Evolutionary conservation across 2,113 vertebrate genomes (phyloP).

Genomic region (Brevimyrus niger): DNA sequence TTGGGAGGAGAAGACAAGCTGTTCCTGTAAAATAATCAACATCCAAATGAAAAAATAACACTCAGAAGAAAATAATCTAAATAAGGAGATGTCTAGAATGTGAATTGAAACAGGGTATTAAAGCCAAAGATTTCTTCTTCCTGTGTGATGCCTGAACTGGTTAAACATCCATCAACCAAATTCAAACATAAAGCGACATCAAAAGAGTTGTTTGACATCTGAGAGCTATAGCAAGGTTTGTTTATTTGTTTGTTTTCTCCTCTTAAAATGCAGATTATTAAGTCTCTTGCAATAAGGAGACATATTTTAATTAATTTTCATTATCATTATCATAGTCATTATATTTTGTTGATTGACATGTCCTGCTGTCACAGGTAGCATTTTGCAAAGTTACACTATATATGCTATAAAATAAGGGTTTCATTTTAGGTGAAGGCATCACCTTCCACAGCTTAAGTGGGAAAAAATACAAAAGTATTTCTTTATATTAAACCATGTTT

Average conservation of each 20-base stretch:
- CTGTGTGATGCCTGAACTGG: not conserved
- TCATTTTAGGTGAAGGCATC: not conserved
- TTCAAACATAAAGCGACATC: not conserved
- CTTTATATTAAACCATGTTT: not conserved
- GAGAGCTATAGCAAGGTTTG: not conserved
- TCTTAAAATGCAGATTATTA: not conserved
- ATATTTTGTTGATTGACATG: not conserved
- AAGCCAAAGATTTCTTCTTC: conserved; percentile 1
- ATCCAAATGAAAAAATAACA: not conserved
- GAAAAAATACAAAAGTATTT: not conserved
- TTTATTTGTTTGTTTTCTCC: not conserved
- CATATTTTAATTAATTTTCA: not conserved
- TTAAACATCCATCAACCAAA: not conserved
- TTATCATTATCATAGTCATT: not conserved
- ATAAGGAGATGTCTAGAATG: not conserved
- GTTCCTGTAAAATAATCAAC: not conserved
- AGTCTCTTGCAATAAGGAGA: not conserved
- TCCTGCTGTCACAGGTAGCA: not conserved
- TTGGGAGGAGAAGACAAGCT: not conserved
- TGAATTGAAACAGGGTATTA: not conserved
- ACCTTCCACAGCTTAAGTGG: not conserved
- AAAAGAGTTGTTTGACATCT: not conserved
- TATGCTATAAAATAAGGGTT: not conserved
- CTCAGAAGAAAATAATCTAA: not conserved
- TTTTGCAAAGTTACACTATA: not conserved